Evolutionary conservation across 2,888 invertebrate genomes (phyloP).

Genomic region (Drosophila helvetica): DNA sequence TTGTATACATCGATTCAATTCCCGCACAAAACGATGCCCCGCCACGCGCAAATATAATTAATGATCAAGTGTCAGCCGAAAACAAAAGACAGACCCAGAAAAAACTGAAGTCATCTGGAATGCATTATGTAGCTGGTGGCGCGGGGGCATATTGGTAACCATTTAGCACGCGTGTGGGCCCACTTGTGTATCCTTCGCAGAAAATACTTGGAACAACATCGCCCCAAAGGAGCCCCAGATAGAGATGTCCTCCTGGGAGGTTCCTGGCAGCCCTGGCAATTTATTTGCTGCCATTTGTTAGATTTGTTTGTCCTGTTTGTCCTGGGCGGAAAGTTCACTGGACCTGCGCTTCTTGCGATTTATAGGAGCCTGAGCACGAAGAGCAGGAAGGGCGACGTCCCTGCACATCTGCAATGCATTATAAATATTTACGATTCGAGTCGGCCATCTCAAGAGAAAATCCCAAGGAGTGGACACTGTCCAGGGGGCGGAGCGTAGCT

Average conservation of each 20-base stretch:
- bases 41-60: conserved; percentile 68
- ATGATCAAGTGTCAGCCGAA: conserved; percentile 71
- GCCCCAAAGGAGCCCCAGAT: conserved; percentile 9
- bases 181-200: conserved; percentile 12
- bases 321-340: neutral
- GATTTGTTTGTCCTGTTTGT: conserved; percentile 9
- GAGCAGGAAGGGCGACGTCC: conserved; percentile 5
- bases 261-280: neutral
- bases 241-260: conserved; percentile 16
- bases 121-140: conserved; percentile 46
- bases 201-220: neutral
- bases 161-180: conserved; percentile 47
- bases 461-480: conserved; percentile 13
- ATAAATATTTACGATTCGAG: conserved; percentile 61
- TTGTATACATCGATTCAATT: conserved; percentile 20
- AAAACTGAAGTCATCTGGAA: conserved; percentile 55
- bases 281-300: conserved; percentile 38
- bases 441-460: conserved; percentile 9
- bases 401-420: conserved; percentile 40
- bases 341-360: neutral
- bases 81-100: conserved; percentile 18
- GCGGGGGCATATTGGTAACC: conserved; percentile 50
- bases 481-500: conserved; percentile 11
- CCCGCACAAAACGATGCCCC: conserved; percentile 36
- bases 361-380: too few relatives aligned